Base-by-base conservation (phyloP, 2,797 vertebrate species). In the Acipenser transmontanus region DNA sequence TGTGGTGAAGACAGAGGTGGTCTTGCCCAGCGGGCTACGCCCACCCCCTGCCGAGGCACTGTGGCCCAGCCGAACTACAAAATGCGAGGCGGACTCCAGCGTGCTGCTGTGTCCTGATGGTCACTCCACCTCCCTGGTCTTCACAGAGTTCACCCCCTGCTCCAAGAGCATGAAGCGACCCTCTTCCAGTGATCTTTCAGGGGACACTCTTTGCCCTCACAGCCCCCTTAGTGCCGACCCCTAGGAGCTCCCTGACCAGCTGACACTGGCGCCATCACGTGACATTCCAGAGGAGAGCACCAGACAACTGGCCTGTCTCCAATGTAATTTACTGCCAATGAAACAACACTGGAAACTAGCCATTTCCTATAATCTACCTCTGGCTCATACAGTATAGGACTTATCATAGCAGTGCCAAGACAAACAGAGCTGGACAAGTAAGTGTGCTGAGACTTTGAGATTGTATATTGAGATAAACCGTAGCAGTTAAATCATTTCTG, bases 71-170 rank as follows among this genome's bases (percentile, higher is more conserved):
- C 92, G 87, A 1, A 92, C 96, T 76, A 98, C 96, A 7, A 99
- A 98, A 81, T 99, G 96, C 0, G 97, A 99, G 80, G 97, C 96
- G 0, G 97, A 99, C 76, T 98, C 96, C 78, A 99, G 96, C 0
- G 93, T 97, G 54, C 90, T 94, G 14, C 91, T 97, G 7, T 90
- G 93, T 68, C 91, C 91, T 0, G 93, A 95, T 0, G 91, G 92
- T 59, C 80, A 74, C 1, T 51, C 68, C 59, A 65, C 54, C 2
- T 82, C 79, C 0, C 73, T 83, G 49, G 73, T 87, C 62, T 87
- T 88, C 69, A 68, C 78, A 0, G 85, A 87, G 71, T 72, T 85
- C 65, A 71, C 76, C 60, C 69, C 64, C 12, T 77, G 83, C 47
- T 76, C 73, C 74, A 89, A 8, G 69, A 77, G 57, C 1, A 72